A percentile compares a stretch with the other conserved stretches of the same genome.
phyloP scores from a whole-genome alignment of 2,888 invertebrate genomes.

The Dromius quadrimaculatus region DNA sequence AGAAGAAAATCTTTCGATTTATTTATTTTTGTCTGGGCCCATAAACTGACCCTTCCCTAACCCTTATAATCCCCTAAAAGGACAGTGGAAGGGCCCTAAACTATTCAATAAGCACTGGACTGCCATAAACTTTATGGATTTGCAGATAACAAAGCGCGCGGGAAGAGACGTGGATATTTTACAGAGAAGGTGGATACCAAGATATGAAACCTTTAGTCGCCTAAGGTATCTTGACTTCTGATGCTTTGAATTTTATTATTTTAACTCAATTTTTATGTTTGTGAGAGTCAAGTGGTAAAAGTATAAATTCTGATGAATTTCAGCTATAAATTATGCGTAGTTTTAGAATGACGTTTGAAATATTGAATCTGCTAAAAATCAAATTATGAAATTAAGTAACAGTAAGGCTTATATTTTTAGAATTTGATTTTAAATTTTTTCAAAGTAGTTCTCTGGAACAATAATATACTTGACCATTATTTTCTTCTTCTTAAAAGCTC shows the following conservation, averaged over 20 bases:
- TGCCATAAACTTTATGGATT: slow-evolving; percentile 59
- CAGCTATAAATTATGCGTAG: slow-evolving; percentile 8
- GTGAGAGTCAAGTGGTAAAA: slow-evolving; percentile 23
- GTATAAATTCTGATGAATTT: slow-evolving; percentile 25
- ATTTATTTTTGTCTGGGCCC: slow-evolving; percentile 21
- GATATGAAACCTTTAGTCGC: neutral
- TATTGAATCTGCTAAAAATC: too few relatives aligned
- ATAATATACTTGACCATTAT: too few relatives aligned
- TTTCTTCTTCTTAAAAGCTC: too few relatives aligned
- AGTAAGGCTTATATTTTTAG: too few relatives aligned
- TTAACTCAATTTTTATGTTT: slow-evolving; percentile 14
- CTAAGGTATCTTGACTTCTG: neutral
- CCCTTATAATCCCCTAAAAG: slow-evolving; percentile 47
- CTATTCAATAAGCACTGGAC: slow-evolving; percentile 57
- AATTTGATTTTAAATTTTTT: too few relatives aligned
- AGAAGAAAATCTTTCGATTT: slow-evolving; percentile 33
- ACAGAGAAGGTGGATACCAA: slow-evolving; percentile 15
- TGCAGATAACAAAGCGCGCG: slow-evolving; percentile 57
- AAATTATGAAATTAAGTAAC: too few relatives aligned
- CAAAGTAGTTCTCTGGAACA: too few relatives aligned
- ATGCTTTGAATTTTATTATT: neutral
- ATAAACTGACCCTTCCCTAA: slow-evolving; percentile 40
- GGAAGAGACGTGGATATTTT: slow-evolving; percentile 46
- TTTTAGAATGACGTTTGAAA: too few relatives aligned
- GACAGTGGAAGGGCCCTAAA: slow-evolving; percentile 54